Base-by-base conservation (phyloP, 2,797 vertebrate species). In the Cetoscarus ocellatus region DNA sequence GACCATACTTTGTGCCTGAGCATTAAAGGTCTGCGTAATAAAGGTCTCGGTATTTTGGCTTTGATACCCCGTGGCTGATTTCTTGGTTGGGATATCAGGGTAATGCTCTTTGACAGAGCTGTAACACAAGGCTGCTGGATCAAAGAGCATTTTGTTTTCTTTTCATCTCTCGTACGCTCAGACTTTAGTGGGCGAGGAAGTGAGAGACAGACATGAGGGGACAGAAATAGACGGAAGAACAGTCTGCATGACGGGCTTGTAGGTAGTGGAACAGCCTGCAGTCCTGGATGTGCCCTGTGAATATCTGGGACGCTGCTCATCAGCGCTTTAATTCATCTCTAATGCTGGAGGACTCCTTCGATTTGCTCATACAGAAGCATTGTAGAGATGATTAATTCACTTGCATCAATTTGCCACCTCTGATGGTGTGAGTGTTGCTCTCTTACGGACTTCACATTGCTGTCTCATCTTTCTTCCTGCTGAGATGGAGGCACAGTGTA, bases 141-240 rank as follows among this genome's bases (percentile, higher is more conserved):
- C 85, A 89, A 86, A 90, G 85, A 69, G 61, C 77, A 80, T 87
- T 91, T 90, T 91, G 82, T 89, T 90, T 93, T 86, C 84, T 85
- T 87, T 89, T 90, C 86, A 85, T 91, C 82, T 87, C 66, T 62
- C 63, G 5, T 47, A 56, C 77, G 68, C 56, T 80, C 65, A 58
- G 74, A 77, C 82, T 77, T 69, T 59, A 60, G 15, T n/a, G 63
- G 79, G 69, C 3, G 11, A 62, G 79, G 10, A 15, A 14, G 43
- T 36, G 7, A 1, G 50, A 55, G 56, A 77, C 27, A 45, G 63
- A 77, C 43, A 36, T 72, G 73, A n/a, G 38, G 61, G 78, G 77
- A 75, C 73, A 67, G 51, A 74, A 66, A 71, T 71, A 80, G 83
- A 73, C 61, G 59, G 43, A 59, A 83, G 79, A 70, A 66, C 54